Conservation (phyloP, 2,797 vertebrate species). For the Numenius phaeopus region DNA sequence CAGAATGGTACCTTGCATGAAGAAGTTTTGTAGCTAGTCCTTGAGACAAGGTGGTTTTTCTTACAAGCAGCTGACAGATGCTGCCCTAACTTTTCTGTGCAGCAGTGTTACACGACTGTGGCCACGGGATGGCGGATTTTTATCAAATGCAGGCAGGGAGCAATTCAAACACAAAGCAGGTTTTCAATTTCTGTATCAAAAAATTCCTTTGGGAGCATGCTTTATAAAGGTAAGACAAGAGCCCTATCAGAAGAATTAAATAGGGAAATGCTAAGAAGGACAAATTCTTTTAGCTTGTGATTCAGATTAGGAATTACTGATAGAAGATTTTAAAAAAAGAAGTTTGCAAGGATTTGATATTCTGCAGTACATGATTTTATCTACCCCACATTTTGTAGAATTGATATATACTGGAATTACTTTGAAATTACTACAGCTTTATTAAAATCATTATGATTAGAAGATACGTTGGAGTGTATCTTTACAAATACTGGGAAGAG, state of each 20-base stretch:
- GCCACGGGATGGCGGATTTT: constrained; percentile 17
- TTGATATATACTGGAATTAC: background rate
- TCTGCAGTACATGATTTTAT: background rate
- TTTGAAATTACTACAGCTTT: background rate
- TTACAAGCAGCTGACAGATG: background rate
- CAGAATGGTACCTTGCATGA: background rate
- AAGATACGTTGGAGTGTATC: background rate
- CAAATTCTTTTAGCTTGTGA: background rate
- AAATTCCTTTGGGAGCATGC: background rate
- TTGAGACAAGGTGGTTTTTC: background rate
- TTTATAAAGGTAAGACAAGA: background rate
- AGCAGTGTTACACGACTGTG: background rate
- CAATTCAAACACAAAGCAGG: background rate
- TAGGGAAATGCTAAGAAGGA: background rate
- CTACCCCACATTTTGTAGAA: background rate
- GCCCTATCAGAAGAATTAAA: background rate
- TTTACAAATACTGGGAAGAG: background rate
- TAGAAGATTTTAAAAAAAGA: background rate
- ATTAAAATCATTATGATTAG: background rate
- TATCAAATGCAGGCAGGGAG: background rate
- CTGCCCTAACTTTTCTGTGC: background rate
- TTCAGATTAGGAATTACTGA: background rate
- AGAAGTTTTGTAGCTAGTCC: background rate
- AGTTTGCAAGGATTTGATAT: background rate
- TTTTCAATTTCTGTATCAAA: background rate